Percentiles rank a stretch among this genome's conserved stretches.
Conservation (phyloP, 2,797 vertebrate genomes). For the Apodemus agrarius region DNA sequence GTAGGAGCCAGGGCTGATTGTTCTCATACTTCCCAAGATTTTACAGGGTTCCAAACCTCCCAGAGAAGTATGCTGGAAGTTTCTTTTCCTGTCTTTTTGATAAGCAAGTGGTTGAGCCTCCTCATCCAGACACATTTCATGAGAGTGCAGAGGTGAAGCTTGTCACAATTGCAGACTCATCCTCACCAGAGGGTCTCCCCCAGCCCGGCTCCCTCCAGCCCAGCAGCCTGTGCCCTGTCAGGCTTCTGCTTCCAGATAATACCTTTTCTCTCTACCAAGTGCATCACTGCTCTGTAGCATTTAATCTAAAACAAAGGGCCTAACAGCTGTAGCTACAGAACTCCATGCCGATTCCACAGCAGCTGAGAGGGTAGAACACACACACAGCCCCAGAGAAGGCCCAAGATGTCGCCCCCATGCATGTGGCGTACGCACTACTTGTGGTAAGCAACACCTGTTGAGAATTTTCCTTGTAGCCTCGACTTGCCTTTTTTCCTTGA, state of each 20-base stretch:
- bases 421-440: too few species aligned
- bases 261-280: neutral
- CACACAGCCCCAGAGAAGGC: neutral
- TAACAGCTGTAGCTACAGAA: neutral
- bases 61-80: neutral
- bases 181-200: neutral
- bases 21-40: neutral
- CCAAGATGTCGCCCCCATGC: neutral
- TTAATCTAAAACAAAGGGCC: neutral
- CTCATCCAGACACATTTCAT: neutral
- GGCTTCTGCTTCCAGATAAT: neutral
- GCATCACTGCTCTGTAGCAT: neutral
- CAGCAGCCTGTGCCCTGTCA: neutral
- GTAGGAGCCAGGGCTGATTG: too few species aligned
- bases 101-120: neutral
- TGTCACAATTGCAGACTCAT: neutral
- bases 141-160: neutral
- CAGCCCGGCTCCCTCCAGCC: neutral
- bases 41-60: neutral
- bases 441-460: neutral
- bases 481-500: neutral
- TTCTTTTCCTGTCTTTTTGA: neutral
- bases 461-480: neutral
- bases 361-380: neutral
- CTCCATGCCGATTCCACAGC: neutral